A percentile compares a stretch with the other conserved stretches of the same genome.
Conservation (phyloP, 2,888 invertebrate genomes). For the Tipula vernalis region DNA sequence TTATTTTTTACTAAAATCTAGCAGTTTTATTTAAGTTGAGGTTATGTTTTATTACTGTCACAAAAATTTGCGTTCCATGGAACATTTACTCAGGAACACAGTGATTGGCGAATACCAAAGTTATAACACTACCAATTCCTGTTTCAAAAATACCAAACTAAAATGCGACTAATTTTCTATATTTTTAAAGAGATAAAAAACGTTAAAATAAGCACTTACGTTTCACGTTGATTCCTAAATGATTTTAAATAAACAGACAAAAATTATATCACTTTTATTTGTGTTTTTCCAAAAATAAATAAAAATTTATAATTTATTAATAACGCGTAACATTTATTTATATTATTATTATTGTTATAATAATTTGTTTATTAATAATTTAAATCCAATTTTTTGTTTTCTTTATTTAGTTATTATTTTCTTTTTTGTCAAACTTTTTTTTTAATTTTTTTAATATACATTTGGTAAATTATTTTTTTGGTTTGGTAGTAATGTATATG, state of each 20-base stretch:
- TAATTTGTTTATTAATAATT: conserved; percentile 7
- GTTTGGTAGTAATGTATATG: not conserved
- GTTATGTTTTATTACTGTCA: too few relatives aligned
- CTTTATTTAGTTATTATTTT: not conserved
- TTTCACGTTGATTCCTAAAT: not conserved
- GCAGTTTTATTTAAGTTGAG: too few relatives aligned
- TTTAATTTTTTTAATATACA: not conserved
- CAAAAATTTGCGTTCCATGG: too few relatives aligned
- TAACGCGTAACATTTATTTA: conserved; percentile 10
- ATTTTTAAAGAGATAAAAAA: too few relatives aligned
- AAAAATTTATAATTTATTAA: conserved; percentile 11
- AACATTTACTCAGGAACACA: too few relatives aligned
- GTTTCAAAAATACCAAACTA: too few relatives aligned
- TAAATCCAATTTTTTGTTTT: not conserved
- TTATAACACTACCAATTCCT: too few relatives aligned
- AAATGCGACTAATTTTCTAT: too few relatives aligned
- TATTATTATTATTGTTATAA: conserved; percentile 12
- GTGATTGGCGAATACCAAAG: too few relatives aligned
- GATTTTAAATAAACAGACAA: not conserved
- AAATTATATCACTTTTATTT: not conserved
- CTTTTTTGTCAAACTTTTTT: conserved; percentile 5
- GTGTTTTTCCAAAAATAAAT: not conserved
- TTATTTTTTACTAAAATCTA: too few relatives aligned
- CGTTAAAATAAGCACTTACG: not conserved
- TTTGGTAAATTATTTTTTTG: not conserved